Conservation (phyloP, 2,113 vertebrate species). For the human (Homo sapiens) region GRCh38 chr4:174562001-174562500, state of each 20-base stretch:
- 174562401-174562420: not conserved
- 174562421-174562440: not conserved
- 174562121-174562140: not conserved
- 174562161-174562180: not conserved
- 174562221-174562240: not conserved
- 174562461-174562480: not conserved
- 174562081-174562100: not conserved
- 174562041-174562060: not conserved
- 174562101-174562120: not conserved
- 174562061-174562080: not conserved
- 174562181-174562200: not conserved
- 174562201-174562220: not conserved
- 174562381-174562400: not conserved
- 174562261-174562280: not conserved
- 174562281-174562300: not conserved
- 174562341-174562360: constrained; percentile 27
- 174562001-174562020: not conserved
- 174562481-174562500: not conserved
- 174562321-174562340: not conserved
- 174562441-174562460: not conserved
- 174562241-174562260: not conserved
- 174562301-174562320: not conserved
- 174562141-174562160: not conserved
- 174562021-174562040: not conserved
- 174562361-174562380: not conserved